Percentiles rank a stretch among this genome's conserved stretches.
Conservation (phyloP, 2,113 vertebrate species). For the Chaetura pelagica region DNA sequence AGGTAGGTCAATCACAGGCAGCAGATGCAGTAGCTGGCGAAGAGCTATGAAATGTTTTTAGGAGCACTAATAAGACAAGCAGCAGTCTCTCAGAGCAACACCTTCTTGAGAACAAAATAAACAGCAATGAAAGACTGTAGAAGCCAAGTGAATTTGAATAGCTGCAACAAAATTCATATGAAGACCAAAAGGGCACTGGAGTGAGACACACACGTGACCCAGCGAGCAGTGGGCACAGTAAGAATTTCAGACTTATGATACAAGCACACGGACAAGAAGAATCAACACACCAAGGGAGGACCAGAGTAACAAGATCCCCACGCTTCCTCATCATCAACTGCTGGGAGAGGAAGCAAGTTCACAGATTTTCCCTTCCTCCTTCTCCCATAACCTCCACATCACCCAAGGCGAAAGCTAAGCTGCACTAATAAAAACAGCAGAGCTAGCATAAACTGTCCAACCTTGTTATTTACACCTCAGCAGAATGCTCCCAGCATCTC, state of each 20-base stretch:
- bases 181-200: neutral
- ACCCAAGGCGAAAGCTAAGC: neutral
- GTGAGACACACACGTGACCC: neutral
- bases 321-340: neutral
- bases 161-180: neutral
- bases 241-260: neutral
- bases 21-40: neutral
- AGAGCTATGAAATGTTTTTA: neutral
- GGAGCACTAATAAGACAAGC: neutral
- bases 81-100: neutral
- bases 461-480: conserved; percentile 62
- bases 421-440: conserved; percentile 49
- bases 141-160: neutral
- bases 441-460: conserved; percentile 39
- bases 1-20: neutral
- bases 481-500: conserved; percentile 6
- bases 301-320: conserved; percentile 15
- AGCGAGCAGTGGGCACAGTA: neutral
- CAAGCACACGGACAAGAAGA: neutral
- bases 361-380: conserved; percentile 22
- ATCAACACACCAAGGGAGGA: neutral
- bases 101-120: neutral
- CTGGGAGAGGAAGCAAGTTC: neutral
- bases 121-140: neutral
- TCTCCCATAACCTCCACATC: neutral